Evolutionary conservation across 2,113 vertebrate genomes (phyloP).

Genomic region (Glaucidium brasilianum): DNA sequence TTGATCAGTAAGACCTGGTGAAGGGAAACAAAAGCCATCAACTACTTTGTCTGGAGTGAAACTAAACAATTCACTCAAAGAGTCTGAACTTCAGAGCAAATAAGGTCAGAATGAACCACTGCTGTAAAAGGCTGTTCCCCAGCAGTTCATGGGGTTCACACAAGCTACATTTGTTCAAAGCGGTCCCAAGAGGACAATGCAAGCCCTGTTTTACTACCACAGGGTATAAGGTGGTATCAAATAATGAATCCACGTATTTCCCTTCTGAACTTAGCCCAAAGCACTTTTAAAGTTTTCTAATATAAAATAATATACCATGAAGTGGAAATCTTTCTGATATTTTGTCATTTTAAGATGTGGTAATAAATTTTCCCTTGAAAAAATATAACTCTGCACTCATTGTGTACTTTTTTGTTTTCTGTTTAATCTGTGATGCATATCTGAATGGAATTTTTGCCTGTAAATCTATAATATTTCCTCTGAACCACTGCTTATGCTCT

Average conservation of each 20-base stretch:
- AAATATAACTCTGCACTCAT: neutral
- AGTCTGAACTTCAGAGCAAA: neutral
- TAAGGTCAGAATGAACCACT: neutral
- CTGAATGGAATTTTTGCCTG: conserved; percentile 56
- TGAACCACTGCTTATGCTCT: conserved; percentile 40
- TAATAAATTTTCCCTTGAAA: conserved; percentile 47
- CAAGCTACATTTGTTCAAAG: neutral
- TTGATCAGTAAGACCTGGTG: neutral
- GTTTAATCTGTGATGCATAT: conserved; percentile 67
- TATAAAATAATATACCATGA: conserved; percentile 55
- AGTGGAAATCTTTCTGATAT: conserved; percentile 59
- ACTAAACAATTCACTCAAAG: neutral
- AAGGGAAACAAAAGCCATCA: neutral
- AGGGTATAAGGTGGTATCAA: conserved; percentile 7
- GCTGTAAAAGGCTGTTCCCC: neutral
- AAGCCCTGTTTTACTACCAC: conserved; percentile 8
- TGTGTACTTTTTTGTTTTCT: conserved; percentile 47
- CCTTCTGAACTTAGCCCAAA: conserved; percentile 45
- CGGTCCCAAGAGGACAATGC: conserved; percentile 10
- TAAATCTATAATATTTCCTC: conserved; percentile 62
- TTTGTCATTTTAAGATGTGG: conserved; percentile 48
- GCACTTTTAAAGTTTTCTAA: conserved; percentile 45
- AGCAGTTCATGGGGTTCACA: neutral
- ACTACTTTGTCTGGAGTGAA: neutral
- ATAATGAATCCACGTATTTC: conserved; percentile 27